Percentiles rank a stretch among this genome's conserved stretches.
phyloP scores from a whole-genome alignment of 2,113 vertebrate genomes.

The Grantiella picta region DNA sequence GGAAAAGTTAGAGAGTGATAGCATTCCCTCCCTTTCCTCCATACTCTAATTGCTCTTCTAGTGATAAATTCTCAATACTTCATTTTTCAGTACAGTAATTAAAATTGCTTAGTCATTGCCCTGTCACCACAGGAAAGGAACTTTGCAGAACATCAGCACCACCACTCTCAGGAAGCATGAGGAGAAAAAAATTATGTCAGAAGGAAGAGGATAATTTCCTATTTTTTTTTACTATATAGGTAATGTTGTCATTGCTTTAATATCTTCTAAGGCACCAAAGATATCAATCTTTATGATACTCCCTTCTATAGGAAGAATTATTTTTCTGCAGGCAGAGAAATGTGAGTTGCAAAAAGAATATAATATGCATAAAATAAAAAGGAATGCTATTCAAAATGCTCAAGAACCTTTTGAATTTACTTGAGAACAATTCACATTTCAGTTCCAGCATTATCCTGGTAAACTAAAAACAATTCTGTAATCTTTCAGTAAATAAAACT shows the following conservation, averaged over 20 bases:
- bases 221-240: background rate
- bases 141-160: background rate
- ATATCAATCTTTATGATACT: background rate
- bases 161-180: background rate
- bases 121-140: background rate
- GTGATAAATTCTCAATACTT: background rate
- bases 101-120: background rate
- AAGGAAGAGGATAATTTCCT: background rate
- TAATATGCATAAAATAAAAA: background rate
- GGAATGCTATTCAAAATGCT: background rate
- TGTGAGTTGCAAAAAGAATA: background rate
- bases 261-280: background rate
- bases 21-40: background rate
- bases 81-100: conserved; percentile 31
- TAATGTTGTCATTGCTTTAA: background rate
- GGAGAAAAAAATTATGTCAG: background rate
- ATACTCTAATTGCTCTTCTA: background rate
- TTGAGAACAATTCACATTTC: background rate
- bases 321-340: background rate
- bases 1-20: background rate
- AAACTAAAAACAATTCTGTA: background rate
- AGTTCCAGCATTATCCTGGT: background rate
- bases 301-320: background rate
- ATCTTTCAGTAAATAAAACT: conserved; percentile 2
- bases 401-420: background rate